Base-by-base conservation (phyloP, 2,888 invertebrate genomes). In the Chloromyia formosa region DNA sequence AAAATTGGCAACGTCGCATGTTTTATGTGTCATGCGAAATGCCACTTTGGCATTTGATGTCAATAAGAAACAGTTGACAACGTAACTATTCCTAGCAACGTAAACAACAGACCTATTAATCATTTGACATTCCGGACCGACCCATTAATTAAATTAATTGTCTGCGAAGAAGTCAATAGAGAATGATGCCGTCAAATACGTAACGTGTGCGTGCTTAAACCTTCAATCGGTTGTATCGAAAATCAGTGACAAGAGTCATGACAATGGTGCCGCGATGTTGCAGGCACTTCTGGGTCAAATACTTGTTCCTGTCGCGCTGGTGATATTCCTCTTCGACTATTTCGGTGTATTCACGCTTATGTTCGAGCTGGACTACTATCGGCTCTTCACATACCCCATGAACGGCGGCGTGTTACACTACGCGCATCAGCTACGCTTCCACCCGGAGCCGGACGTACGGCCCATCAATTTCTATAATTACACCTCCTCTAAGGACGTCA, bases 331-430 rank as follows among this genome's bases (percentile, higher is more conserved):
- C 1, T 78, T 89, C 40, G 87, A 90, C 80, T 87, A 89, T 78
- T 90, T 92, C 79, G 95, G 95, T 73, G 86, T 91, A 9, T 89
- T 93, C 78, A 91, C 91, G 74, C 93, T 94, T 83, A 79, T 93
- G 0, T 88, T 90, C 79, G 92, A 94, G 79, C 85, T 87, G 76
- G 89, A 90, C 80, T 94, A 90, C 80, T 88, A 91, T 61, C 86
- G 87, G 0, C 87, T 91, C 74, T 96, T 96, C 82, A 87, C 88
- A 73, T 96, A 96, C 82, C 95, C 96, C 0, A 88, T 94, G 62
- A 89, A 93, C 77, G 89, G 91, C 1, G 89, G 94, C 79, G 88
- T 94, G 40, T 85, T 86, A 69, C 86, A 88, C 2, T 86, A 90
- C 18, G 88, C 93, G 1, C 84, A 88, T 62, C 88, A 91, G 73